Conservation (phyloP, 2,797 vertebrate genomes). For the Macrochelys suwanniensis region DNA sequence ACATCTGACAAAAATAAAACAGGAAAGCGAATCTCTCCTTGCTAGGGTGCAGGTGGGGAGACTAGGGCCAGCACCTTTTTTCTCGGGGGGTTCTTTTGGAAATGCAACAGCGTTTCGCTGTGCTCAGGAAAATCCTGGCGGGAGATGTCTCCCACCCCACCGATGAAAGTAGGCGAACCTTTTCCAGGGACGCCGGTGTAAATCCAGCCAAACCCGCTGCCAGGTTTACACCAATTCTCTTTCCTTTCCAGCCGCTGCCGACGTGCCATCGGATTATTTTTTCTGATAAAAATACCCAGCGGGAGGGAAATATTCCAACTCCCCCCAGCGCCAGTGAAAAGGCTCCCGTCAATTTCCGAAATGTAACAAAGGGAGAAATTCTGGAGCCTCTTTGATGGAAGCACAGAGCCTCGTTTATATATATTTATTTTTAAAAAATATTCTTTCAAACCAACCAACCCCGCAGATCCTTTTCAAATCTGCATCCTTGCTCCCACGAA, state of each 20-base stretch:
- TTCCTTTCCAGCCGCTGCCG: neutral
- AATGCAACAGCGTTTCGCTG: neutral
- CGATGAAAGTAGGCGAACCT: neutral
- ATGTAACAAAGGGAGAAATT: neutral
- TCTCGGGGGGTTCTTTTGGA: neutral
- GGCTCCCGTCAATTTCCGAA: neutral
- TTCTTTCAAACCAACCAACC: neutral
- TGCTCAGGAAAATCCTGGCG: neutral
- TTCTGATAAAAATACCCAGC: neutral
- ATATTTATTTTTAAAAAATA: neutral
- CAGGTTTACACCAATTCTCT: neutral
- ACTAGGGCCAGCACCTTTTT: neutral
- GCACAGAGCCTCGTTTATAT: neutral
- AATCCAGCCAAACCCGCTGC: neutral
- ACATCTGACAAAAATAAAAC: conserved; percentile 60
- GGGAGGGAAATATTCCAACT: neutral
- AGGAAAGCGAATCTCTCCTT: neutral
- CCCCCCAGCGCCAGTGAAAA: neutral
- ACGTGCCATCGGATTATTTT: neutral
- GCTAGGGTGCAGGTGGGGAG: neutral
- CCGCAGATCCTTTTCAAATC: neutral
- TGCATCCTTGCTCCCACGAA: neutral
- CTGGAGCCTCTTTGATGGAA: neutral
- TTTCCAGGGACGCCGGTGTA: neutral
- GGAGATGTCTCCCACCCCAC: neutral